Percentiles rank a stretch among this genome's conserved stretches.
phyloP scores from a whole-genome alignment of 1,140 invertebrate species.

The Holotrichia oblita region DNA sequence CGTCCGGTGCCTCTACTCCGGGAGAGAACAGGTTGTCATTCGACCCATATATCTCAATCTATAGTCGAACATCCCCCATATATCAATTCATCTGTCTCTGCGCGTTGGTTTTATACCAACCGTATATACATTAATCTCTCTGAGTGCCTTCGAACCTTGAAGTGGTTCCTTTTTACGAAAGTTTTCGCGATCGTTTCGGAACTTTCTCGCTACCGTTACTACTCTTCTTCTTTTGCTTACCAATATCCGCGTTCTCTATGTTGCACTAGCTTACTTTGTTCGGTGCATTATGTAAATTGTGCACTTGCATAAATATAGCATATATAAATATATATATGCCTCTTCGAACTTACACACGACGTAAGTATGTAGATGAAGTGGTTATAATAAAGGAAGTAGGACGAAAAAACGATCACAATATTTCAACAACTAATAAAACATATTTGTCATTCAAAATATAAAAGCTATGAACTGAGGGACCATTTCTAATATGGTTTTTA shows the following conservation, averaged over 20 bases:
- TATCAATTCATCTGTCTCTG: constrained; percentile 35
- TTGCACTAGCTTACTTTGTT: constrained; percentile 2
- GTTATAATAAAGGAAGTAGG: not conserved
- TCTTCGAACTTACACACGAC: not conserved
- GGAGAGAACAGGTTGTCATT: constrained; percentile 6
- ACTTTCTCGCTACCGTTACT: constrained; percentile 14
- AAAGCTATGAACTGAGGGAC: too few species aligned
- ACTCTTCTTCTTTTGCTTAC: not conserved
- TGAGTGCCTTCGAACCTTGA: constrained; percentile 28
- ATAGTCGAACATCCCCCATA: constrained; percentile 27
- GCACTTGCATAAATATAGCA: not conserved
- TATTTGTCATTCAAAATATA: too few species aligned
- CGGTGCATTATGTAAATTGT: constrained; percentile 16
- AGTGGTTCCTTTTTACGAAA: constrained; percentile 33
- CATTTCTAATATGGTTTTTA: too few species aligned
- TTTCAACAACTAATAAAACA: too few species aligned
- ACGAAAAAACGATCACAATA: too few species aligned
- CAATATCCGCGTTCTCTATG: not conserved
- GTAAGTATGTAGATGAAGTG: not conserved
- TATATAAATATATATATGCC: not conserved
- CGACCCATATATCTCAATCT: constrained; percentile 36
- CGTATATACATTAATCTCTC: constrained; percentile 35
- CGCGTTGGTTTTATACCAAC: constrained; percentile 28
- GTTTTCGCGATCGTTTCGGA: constrained; percentile 24
- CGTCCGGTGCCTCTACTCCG: not conserved